Base-by-base conservation (phyloP, 2,888 invertebrate species). In the Tetropium fuscum region DNA sequence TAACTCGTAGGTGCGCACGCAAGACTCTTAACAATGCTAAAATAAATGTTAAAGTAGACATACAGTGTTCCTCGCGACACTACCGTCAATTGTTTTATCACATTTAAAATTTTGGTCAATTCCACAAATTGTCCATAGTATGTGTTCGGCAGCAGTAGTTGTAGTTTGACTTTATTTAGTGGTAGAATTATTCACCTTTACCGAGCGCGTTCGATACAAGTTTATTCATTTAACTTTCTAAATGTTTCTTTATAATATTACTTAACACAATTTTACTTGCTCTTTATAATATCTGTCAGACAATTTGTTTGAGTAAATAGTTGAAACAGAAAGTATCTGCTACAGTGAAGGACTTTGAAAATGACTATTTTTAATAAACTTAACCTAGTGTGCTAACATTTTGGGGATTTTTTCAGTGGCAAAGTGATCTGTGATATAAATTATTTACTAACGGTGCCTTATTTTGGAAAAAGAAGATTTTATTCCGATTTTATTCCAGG, bases 31-130 rank as follows among this genome's bases (percentile, higher is more conserved):
- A 60, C 63, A 63, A 63, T 64, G 55, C 54, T 65, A 63, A 68
- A 65, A 68, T 56, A 66, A 65, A 63, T 60, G 59, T 63, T 55
- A 58, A 64, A 63, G 62, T 67, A 63, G 63, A 58, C 59, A 59
- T 58, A 64, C 61, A 59, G 65, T 64, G 62, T 58, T 60, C 58
- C 56, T 63, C 58, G 61, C 61, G 61, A 59, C 63, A 63, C 58
- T 59, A 59, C 57, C 61, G 59, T 59, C 64, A 59, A 57, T 64
- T 54, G 59, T 61, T 54, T 53, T 36, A 20, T 13, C 22, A 43
- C 41, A 55, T 45, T 45, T 58, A 32, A 48, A 58, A 61, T 57
- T 58, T 61, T 61, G 59, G 53, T 58, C 58, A 49, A 40, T 55
- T 55, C 51, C 47, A 41, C 36, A 41, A 63, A 60, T 34, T 58